Evolutionary conservation across 2,888 invertebrate species (phyloP).

Genomic region (Lypha dubia): DNA sequence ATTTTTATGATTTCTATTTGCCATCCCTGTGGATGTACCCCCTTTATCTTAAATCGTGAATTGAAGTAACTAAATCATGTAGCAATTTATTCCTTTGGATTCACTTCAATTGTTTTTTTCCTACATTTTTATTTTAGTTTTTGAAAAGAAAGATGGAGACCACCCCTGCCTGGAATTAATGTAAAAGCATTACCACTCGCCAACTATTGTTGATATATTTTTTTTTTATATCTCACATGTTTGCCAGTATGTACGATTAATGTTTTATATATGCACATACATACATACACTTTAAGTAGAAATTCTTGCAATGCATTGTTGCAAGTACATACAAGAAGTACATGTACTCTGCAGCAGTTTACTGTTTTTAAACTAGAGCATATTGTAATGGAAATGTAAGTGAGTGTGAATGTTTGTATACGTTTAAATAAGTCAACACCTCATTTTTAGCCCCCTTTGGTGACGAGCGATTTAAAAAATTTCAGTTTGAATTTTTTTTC

Average conservation of each 20-base stretch:
- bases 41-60: slow-evolving; percentile 59
- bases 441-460: slow-evolving; percentile 46
- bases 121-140: too few relatives aligned
- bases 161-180: not conserved
- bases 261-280: slow-evolving; percentile 22
- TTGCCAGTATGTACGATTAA: not conserved
- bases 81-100: slow-evolving; percentile 41
- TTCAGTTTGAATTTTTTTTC: slow-evolving; percentile 10
- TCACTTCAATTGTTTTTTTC: not conserved
- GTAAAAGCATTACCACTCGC: slow-evolving; percentile 41
- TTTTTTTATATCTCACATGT: slow-evolving; percentile 18
- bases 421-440: slow-evolving; percentile 25
- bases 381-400: not conserved
- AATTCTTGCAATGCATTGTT: slow-evolving; percentile 20
- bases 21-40: slow-evolving; percentile 8
- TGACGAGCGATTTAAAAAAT: slow-evolving; percentile 64
- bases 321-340: not conserved
- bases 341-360: slow-evolving; percentile 26
- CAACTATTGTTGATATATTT: slow-evolving; percentile 31
- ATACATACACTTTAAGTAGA: slow-evolving; percentile 5
- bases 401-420: not conserved
- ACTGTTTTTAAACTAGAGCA: slow-evolving; percentile 29
- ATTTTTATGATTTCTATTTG: not conserved
- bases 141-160: not conserved
- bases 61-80: slow-evolving; percentile 59